Base-by-base conservation (phyloP, 2,113 vertebrate species). In the Limnothrissa miodon region DNA sequence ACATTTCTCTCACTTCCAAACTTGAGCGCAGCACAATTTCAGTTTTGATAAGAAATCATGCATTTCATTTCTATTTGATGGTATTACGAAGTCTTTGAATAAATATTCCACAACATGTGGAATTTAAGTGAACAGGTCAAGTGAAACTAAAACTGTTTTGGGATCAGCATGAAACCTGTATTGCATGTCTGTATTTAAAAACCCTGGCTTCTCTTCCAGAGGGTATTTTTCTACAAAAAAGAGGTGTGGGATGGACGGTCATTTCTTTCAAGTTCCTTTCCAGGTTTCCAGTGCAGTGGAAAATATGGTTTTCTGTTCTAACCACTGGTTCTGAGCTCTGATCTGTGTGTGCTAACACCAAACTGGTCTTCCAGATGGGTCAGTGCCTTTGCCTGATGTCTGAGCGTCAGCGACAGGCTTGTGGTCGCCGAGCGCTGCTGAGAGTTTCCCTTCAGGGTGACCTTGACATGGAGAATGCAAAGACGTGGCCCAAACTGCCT, bases 301-400 rank as follows among this genome's bases (percentile, higher is more conserved):
- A 74, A 74, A 74, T 74, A 33, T 70, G 62, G 5, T 39, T 74
- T 74, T 36, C 5, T 74, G 36, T 74, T 74, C 66, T 74, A 74
- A 74, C 66, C 66, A 74, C 66, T 36, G 66, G 17, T 33, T 15
- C 81, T 21, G 44, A 84, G 44, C 25, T 85, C 46, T 79, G 70
- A 85, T 45, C 45, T 74, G 33, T 80, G 33, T 79, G 25, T 45
- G 59, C 62, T 53, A 45, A 74, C 56, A 59, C 82, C 51, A 51
- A 84, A 85, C 48, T 48, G 39, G 39, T 85, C 85, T 85, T 85
- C 84, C 87, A 86, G 86, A 86, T 82, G 81, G 51, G 44, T 51
- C 45, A 23, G 36, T 39, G 66, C 29, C 59, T 66, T n/a, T 33
- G 19, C 0, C 51, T 56, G 59, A 42, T 10, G 66, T 74, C 48